A percentile compares a stretch with the other conserved stretches of the same genome.
Conservation (phyloP, 2,888 invertebrate genomes). For the Mythimna pallens region DNA sequence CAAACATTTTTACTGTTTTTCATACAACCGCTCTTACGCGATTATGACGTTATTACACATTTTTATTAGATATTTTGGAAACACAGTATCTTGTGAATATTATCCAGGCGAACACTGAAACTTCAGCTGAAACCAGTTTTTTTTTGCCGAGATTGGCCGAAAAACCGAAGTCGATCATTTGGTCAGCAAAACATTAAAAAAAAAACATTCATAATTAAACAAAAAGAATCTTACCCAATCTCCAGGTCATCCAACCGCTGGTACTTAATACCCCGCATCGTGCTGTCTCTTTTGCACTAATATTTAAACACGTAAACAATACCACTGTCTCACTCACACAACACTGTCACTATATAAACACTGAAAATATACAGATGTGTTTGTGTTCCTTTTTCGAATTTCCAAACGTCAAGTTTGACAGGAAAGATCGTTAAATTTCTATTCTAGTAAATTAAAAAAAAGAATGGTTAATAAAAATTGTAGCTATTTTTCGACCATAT, state of each 20-base stretch:
- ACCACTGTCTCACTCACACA: conserved; percentile 65
- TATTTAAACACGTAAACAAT: conserved; percentile 35
- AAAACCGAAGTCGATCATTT: too few species aligned
- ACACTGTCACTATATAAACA: conserved; percentile 53
- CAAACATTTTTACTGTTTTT: too few species aligned
- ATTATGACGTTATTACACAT: too few species aligned
- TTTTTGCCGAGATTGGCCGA: too few species aligned
- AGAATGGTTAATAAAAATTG: background rate
- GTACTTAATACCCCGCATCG: conserved; percentile 80
- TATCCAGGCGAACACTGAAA: too few species aligned
- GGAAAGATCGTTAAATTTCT: conserved; percentile 28
- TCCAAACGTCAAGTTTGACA: conserved; percentile 37
- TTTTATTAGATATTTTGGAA: too few species aligned
- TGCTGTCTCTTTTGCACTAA: conserved; percentile 69
- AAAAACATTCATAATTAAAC: background rate
- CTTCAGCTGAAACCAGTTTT: too few species aligned
- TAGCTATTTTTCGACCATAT: too few species aligned
- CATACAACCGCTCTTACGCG: too few species aligned
- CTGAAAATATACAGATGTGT: conserved; percentile 42
- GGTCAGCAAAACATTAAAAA: too few species aligned
- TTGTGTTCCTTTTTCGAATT: conserved; percentile 57
- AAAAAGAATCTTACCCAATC: conserved; percentile 75
- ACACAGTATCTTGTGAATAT: too few species aligned
- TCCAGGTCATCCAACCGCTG: conserved; percentile 80
- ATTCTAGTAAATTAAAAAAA: background rate